These are phyloP conservation scores for Caenorhabditis sp. DNA, from an alignment of 2,888 invertebrate genomes.

Conservation along the genomic window DNA sequence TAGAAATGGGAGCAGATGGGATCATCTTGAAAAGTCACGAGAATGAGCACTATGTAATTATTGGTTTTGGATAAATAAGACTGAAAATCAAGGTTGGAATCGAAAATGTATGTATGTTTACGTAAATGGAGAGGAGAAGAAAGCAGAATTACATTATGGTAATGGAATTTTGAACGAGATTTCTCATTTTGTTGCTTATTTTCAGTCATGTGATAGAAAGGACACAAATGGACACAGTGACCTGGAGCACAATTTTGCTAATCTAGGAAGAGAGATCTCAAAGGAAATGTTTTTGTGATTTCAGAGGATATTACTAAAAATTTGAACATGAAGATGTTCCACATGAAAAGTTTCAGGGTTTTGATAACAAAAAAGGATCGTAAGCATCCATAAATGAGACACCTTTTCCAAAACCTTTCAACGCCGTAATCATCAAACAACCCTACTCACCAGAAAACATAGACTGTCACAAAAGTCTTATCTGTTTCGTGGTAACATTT, in stretches of 20 bases:
- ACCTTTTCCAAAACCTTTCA: no score
- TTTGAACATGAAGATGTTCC: no score
- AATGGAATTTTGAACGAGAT: constrained; percentile 58
- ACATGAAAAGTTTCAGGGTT: no score
- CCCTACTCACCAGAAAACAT: background rate
- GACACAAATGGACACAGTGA: background rate
- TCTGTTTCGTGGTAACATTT: background rate
- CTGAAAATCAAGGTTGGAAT: constrained; percentile 20
- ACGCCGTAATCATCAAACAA: background rate
- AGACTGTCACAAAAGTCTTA: constrained; percentile 21
- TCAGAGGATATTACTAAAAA: no score
- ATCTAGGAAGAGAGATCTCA: no score
- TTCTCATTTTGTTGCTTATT: constrained; percentile 25
- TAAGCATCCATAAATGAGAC: no score
- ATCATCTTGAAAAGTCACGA: constrained; percentile 26
- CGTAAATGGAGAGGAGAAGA: constrained; percentile 13
- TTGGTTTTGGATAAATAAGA: constrained; percentile 12
- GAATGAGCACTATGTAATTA: constrained; percentile 19
- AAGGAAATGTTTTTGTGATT: no score
- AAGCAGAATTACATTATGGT: constrained; percentile 43
- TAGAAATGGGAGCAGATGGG: constrained; percentile 1
- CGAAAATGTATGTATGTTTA: constrained; percentile 16
- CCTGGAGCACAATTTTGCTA: background rate
- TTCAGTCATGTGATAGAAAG: background rate
- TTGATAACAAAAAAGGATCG: no score